Evolutionary conservation across 2,888 invertebrate species (phyloP).

Genomic region (Lottia scabra): DNA sequence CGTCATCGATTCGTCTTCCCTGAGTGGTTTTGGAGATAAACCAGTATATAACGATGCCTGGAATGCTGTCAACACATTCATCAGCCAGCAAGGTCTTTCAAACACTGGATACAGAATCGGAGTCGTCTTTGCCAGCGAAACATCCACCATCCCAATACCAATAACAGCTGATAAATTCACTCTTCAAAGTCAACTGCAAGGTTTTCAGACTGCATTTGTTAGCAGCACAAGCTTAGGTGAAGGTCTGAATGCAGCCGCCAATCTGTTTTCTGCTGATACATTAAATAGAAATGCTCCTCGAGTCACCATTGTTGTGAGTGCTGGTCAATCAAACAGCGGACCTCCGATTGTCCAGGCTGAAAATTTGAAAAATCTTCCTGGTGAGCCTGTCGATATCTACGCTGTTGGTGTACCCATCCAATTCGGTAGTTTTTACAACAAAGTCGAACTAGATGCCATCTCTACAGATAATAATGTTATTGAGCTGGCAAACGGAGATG

Average conservation of each 20-base stretch:
- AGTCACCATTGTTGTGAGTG: background rate
- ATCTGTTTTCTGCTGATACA: background rate
- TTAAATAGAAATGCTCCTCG: background rate
- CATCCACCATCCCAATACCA: background rate
- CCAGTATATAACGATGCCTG: background rate
- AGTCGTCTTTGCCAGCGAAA: background rate
- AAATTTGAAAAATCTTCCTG: background rate
- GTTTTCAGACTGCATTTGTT: background rate
- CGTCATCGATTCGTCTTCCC: background rate
- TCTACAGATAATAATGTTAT: background rate
- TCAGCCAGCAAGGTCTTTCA: background rate
- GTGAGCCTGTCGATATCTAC: background rate
- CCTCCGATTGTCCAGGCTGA: too few relatives aligned
- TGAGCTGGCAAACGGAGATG: too few relatives aligned
- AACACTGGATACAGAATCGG: background rate
- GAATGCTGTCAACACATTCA: background rate
- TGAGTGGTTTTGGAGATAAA: background rate
- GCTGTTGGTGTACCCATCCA: background rate
- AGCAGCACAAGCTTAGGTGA: background rate
- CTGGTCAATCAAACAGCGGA: background rate
- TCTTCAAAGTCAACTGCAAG: background rate
- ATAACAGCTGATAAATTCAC: background rate
- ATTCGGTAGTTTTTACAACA: background rate
- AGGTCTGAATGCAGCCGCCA: background rate
- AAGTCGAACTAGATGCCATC: background rate